Evolutionary conservation across 2,888 invertebrate genomes (phyloP), one percentile per base, ranked within the genome.

Genomic region (Amiota communis): DNA sequence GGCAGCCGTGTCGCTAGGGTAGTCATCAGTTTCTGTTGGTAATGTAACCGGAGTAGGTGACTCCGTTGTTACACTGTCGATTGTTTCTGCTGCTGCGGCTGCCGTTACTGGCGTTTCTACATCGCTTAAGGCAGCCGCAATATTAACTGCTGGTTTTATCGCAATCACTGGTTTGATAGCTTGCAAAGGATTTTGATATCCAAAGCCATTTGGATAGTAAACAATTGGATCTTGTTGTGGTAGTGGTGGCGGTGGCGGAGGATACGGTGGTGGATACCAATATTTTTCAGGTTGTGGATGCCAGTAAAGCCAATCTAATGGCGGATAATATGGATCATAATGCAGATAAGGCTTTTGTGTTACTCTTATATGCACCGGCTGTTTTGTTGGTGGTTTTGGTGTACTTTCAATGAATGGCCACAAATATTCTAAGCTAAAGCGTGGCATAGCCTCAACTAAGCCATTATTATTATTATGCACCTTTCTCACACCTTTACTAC

Each of bases 351-450:
- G 15, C n/a, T 12, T 36, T 13, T 10, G 23, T 61, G 17, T 17
- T 15, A 59, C 0, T 12, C 4, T 17, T 61, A 36, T 56, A 15
- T 56, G 15, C 23, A 36, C 12, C 11, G 61, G 61, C 20, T 20
- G 61, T 15, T 10, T 20, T 17, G 61, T 61, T 20, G 23, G 61
- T 61, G 20, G 61, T 23, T 36, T 61, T 61, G 61, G 59, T 36
- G 36, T 23, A 36, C 36, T 36, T 0, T 36, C 36, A 36, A 36
- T 36, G 36, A 36, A 36, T 36, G 2, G 36, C 6, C 2, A 36
- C 36, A 36, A 36, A 36, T 36, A 36, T 36, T 36, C 4, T 36
- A 36, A 36, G 36, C 36, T 36, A 36, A 36, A 36, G 36, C 36
- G 36, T 36, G 36, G 36, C 23, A 23, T 36, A 36, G 36, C 36